A percentile compares a stretch with the other conserved stretches of the same genome.
phyloP scores from a whole-genome alignment of 53 echinoderm and acorn worm species.

The Echinometra lucunter region DNA sequence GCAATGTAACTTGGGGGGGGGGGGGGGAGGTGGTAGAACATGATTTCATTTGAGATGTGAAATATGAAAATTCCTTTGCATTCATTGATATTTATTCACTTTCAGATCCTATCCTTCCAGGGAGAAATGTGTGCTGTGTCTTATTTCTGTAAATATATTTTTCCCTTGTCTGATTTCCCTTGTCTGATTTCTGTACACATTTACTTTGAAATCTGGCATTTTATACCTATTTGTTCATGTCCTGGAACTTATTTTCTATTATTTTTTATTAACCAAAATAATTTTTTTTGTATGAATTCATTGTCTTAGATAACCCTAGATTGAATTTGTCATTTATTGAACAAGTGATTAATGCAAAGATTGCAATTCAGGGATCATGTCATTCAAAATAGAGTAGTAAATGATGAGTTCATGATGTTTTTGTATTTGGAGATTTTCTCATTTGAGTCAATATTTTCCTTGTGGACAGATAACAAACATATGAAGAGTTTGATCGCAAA shows the following conservation, averaged over 20 bases:
- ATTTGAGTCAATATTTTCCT: too few species aligned
- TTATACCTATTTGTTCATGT: neutral
- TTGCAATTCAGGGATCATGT: too few species aligned
- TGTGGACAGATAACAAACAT: too few species aligned
- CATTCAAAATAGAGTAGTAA: too few species aligned
- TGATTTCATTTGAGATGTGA: neutral
- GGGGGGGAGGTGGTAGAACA: too few species aligned
- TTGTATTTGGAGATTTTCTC: too few species aligned
- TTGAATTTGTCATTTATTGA: too few species aligned
- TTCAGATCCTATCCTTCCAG: neutral
- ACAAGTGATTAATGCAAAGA: too few species aligned
- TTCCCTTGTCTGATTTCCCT: neutral
- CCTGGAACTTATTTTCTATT: neutral
- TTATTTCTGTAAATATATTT: neutral
- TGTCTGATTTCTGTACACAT: neutral
- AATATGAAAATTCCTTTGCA: neutral
- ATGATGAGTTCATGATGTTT: too few species aligned
- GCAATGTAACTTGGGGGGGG: too few species aligned
- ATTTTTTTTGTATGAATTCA: neutral
- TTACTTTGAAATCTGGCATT: neutral
- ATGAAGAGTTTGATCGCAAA: too few species aligned
- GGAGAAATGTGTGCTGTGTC: neutral
- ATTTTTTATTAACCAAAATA: neutral
- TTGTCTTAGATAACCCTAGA: neutral
- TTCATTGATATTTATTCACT: slow-evolving; percentile 18